Conservation (phyloP, 1,140 invertebrate genomes). For the Amphibalanus amphitrite region DNA sequence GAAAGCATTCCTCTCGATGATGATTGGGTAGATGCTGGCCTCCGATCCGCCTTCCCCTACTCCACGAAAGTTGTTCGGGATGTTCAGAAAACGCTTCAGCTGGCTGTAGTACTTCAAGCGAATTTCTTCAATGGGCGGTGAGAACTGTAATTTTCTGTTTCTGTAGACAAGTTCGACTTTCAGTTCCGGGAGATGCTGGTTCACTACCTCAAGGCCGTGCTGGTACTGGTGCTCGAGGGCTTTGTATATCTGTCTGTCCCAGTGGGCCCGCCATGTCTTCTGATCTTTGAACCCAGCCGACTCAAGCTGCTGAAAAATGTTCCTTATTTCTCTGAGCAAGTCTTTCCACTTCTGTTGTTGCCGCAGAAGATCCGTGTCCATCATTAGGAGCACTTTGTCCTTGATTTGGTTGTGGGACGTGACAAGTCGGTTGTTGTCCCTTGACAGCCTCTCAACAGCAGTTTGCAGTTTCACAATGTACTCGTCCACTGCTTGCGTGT, state of each 20-base stretch:
- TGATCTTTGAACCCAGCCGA: conserved; percentile 54
- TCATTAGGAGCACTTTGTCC: conserved; percentile 43
- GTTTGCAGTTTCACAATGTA: conserved; percentile 68
- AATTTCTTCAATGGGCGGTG: conserved; percentile 74
- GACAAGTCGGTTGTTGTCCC: conserved; percentile 49
- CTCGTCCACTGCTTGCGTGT: conserved; percentile 59
- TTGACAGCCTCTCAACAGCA: conserved; percentile 52
- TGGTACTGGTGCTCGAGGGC: conserved; percentile 78
- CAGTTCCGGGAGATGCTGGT: conserved; percentile 65
- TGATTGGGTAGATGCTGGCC: conserved; percentile 46
- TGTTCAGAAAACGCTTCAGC: conserved; percentile 67
- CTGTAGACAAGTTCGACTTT: conserved; percentile 62
- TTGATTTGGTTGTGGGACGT: conserved; percentile 44
- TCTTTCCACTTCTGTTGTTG: conserved; percentile 63
- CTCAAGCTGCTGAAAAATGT: conserved; percentile 41
- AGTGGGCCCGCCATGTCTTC: conserved; percentile 80
- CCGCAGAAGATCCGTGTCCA: conserved; percentile 53
- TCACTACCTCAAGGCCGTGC: conserved; percentile 56
- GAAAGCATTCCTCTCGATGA: conserved; percentile 46
- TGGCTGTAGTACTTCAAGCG: conserved; percentile 73
- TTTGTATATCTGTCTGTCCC: conserved; percentile 88
- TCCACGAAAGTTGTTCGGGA: conserved; percentile 72
- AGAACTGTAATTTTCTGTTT: conserved; percentile 39
- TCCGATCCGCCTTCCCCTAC: conserved; percentile 38
- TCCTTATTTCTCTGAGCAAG: conserved; percentile 46